Base-by-base conservation (phyloP, 92 coral and sea anemone genomes). In the Blastomussa wellsi region DNA sequence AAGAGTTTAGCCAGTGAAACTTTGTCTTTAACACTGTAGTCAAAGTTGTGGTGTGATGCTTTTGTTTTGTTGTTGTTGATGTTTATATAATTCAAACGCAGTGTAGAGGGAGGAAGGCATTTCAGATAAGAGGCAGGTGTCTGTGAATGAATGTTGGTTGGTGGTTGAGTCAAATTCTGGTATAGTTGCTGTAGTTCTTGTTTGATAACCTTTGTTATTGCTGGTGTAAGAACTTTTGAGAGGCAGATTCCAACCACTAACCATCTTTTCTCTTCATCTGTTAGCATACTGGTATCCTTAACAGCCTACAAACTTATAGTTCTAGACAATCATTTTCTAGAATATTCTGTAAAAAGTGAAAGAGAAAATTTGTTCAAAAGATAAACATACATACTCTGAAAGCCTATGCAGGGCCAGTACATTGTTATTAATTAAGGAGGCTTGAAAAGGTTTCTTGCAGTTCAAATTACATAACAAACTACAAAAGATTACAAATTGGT, bases 181-280 rank as follows among this genome's bases (percentile, higher is more conserved):
- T 79, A 79, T 0, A 28, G 55, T 28, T 65, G 55, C 20, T 0
- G 57, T 22, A 79, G 26, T 79, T 79, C 74, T 26, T 79, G 36
- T 28, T 39, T 41, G 41, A 65, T 20, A 33, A 81, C 28, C 38
- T n/a, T 62, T 20, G 82, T 72, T 26, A 81, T 22, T 13, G 67
- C 86, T 22, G 86, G 90, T 65, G 90, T 81, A 14, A 81, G 77
- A 60, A 87, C 79, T 35, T 81, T 87, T 72, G 59, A 74, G 14
- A 87, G 86, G 79, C 90, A 80, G 32, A 87, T 87, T 7, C 90
- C 90, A 72, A 80, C 72, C 53, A 87, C 90, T 5, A 87, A 33
- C 90, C 90, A 87, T 47, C 90, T 80, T 32, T 79, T 77, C 44
- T 87, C 86, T 6, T 87, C 87, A 87, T 57, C 86, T 22, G 38